A percentile compares a stretch with the other conserved stretches of the same genome.
Conservation (phyloP, 2,113 vertebrate species). For the Calyptommatus sinebrachiatus region DNA sequence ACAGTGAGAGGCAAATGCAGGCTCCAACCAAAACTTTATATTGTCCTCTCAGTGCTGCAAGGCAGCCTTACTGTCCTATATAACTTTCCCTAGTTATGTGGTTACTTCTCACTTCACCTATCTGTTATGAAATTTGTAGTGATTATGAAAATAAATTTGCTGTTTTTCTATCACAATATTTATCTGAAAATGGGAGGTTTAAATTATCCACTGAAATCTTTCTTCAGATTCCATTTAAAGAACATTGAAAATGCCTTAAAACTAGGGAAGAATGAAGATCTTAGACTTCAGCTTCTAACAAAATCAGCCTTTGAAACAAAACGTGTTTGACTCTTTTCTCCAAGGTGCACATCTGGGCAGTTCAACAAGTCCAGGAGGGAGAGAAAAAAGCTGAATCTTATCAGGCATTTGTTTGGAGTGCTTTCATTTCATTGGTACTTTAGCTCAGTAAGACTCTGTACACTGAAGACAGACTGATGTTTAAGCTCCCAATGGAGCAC, state of each 20-base stretch:
- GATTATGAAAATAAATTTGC: neutral
- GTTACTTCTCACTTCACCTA: neutral
- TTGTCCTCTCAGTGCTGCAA: neutral
- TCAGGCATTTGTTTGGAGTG: slow-evolving; percentile 17
- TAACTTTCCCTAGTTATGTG: neutral
- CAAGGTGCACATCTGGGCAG: slow-evolving; percentile 38
- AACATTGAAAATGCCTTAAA: slow-evolving; percentile 61
- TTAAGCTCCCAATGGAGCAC: slow-evolving; percentile 40
- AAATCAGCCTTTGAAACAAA: slow-evolving; percentile 56
- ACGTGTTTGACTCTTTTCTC: slow-evolving; percentile 50
- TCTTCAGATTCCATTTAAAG: slow-evolving; percentile 57
- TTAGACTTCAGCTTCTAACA: slow-evolving; percentile 56
- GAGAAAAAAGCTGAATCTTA: slow-evolving; percentile 34
- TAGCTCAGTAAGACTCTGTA: slow-evolving; percentile 38
- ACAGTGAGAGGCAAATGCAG: too few species aligned
- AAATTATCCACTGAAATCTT: slow-evolving; percentile 58
- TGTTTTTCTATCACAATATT: slow-evolving; percentile 25
- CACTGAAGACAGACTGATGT: slow-evolving; percentile 37
- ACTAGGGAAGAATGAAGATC: slow-evolving; percentile 36
- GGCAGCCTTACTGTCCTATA: neutral
- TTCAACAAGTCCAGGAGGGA: slow-evolving; percentile 44
- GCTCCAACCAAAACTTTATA: too few species aligned
- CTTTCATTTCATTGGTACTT: slow-evolving; percentile 39
- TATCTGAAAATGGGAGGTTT: slow-evolving; percentile 51
- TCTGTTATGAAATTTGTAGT: neutral